phyloP scores from a whole-genome alignment of 1,140 invertebrate species.

The Paraescarpia echinospica region DNA sequence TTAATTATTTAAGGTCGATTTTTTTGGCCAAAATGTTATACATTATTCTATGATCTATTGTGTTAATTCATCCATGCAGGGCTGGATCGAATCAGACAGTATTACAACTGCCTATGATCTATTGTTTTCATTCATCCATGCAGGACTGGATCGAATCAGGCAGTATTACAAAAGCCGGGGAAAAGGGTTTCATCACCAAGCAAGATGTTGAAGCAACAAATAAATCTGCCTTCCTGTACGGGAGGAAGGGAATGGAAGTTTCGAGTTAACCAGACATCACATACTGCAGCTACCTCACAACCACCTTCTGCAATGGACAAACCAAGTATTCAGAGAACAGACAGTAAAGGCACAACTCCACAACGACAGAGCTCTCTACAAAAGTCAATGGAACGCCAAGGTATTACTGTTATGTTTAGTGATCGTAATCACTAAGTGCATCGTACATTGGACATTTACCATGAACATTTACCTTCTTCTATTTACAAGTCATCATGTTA shows the following conservation, averaged over 20 bases:
- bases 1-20: no score
- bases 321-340: not conserved
- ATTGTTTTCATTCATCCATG: not conserved
- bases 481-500: no score
- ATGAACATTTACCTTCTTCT: no score
- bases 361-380: not conserved
- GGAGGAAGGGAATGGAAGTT: not conserved
- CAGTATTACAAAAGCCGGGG: not conserved
- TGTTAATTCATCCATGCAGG: no score
- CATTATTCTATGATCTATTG: not conserved
- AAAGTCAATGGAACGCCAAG: not conserved
- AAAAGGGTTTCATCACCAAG: not conserved
- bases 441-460: no score
- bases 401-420: not conserved
- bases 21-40: no score
- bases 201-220: not conserved
- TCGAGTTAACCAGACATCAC: not conserved
- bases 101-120: no score
- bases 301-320: not conserved
- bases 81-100: no score
- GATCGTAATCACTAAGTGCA: no score
- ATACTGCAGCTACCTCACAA: not conserved
- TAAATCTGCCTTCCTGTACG: not conserved
- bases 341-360: not conserved
- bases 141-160: slow-evolving; percentile 6